Evolutionary conservation across 2,797 vertebrate species (phyloP).

Genomic region (Chromobotia macracanthus): DNA sequence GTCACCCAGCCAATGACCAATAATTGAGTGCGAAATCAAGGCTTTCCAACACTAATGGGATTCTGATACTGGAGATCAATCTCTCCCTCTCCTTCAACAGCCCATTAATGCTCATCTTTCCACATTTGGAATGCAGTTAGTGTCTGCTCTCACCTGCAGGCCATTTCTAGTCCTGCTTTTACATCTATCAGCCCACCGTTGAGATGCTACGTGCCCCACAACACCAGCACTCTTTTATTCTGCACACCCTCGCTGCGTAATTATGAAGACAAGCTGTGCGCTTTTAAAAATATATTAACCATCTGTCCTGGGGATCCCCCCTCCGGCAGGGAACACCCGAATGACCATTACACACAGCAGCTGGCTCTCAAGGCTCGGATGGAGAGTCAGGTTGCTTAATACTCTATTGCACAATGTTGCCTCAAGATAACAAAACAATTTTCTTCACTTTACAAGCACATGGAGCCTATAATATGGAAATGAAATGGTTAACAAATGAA

Average conservation of each 20-base stretch:
- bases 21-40: constrained; percentile 36
- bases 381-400: constrained; percentile 45
- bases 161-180: constrained; percentile 62
- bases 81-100: constrained; percentile 18
- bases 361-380: constrained; percentile 43
- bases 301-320: constrained; percentile 49
- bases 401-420: background rate
- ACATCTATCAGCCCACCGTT: constrained; percentile 64
- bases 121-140: constrained; percentile 38
- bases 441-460: background rate
- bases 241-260: constrained; percentile 46
- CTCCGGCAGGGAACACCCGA: constrained; percentile 43
- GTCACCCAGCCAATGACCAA: constrained; percentile 39
- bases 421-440: background rate
- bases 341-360: constrained; percentile 54
- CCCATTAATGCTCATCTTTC: constrained; percentile 61
- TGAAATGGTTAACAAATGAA: background rate
- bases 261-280: constrained; percentile 54
- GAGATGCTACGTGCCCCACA: constrained; percentile 56
- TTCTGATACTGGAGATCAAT: constrained; percentile 47
- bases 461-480: background rate
- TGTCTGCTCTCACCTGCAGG: constrained; percentile 59
- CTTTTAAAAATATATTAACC: constrained; percentile 64
- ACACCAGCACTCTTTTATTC: constrained; percentile 40
- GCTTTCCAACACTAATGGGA: constrained; percentile 46